Evolutionary conservation across 2,113 vertebrate genomes (phyloP).

Genomic region (Saguinus midas): DNA sequence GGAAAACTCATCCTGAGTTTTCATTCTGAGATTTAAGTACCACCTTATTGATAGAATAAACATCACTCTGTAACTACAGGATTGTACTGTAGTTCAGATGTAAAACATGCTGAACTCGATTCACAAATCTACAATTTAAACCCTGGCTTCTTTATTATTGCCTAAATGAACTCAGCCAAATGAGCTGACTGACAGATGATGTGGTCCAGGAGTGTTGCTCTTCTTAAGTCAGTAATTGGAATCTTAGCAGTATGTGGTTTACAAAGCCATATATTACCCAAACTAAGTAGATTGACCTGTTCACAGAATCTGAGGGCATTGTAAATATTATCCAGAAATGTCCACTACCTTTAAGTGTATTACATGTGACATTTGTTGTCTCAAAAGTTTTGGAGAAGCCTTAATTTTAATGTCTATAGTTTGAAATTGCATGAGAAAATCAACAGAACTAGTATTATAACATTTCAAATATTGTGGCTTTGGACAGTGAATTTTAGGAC

Average conservation of each 20-base stretch:
- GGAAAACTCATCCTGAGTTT: background rate
- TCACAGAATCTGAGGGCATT: background rate
- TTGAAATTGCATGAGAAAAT: conserved; percentile 53
- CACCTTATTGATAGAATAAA: background rate
- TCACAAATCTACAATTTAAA: background rate
- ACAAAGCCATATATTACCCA: background rate
- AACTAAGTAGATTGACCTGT: background rate
- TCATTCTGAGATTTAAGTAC: background rate
- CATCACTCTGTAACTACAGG: background rate
- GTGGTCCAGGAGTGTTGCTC: conserved; percentile 31
- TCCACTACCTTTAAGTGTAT: conserved; percentile 8
- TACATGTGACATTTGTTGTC: background rate
- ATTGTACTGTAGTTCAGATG: no score
- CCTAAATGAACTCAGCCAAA: background rate
- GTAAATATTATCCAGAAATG: background rate
- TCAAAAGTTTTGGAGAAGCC: background rate
- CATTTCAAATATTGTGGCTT: background rate
- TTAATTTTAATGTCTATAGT: background rate
- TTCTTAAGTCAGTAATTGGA: background rate
- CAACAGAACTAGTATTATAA: background rate
- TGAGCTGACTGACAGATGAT: background rate
- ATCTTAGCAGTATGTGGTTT: background rate
- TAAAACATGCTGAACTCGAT: background rate
- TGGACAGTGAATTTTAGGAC: background rate
- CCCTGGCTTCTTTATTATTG: background rate